These are phyloP conservation scores for Leptinotarsa haldemani DNA, from an alignment of 2,888 invertebrate genomes.

Conservation along the genomic window DNA sequence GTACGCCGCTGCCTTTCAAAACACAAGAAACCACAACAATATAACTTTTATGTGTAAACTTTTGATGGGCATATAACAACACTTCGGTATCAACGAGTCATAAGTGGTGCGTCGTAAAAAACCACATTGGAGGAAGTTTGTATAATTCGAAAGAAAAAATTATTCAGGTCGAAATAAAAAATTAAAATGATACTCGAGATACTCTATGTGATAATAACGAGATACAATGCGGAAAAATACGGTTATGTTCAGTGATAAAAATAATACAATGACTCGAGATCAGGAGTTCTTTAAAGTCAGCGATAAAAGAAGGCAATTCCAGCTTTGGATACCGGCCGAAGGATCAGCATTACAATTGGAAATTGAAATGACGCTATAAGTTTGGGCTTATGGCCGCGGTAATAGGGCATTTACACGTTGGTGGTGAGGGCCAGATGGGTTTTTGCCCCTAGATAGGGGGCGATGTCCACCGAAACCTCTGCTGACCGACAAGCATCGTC, in stretches of 20 bases:
- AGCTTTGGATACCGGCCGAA: slow-evolving; percentile 47
- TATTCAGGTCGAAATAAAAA: slow-evolving; percentile 37
- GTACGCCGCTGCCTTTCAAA: slow-evolving; percentile 5
- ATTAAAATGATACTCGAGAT: slow-evolving; percentile 39
- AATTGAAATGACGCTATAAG: slow-evolving; percentile 65
- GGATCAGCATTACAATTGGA: slow-evolving; percentile 64
- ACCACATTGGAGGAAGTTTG: slow-evolving; percentile 30
- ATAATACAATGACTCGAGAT: slow-evolving; percentile 50
- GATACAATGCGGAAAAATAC: slow-evolving; percentile 38
- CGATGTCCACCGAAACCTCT: slow-evolving; percentile 41
- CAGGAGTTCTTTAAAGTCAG: slow-evolving; percentile 53
- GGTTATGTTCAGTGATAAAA: slow-evolving; percentile 47
- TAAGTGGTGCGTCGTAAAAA: slow-evolving; percentile 21
- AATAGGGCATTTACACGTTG: slow-evolving; percentile 65
- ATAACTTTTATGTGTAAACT: slow-evolving; percentile 13
- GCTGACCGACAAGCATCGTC: slow-evolving; percentile 46
- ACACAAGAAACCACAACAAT: slow-evolving; percentile 4
- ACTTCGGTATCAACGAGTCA: slow-evolving; percentile 17
- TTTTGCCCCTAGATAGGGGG: slow-evolving; percentile 48
- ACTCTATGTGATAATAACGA: slow-evolving; percentile 41
- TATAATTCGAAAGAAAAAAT: slow-evolving; percentile 40
- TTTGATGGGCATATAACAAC: slow-evolving; percentile 15
- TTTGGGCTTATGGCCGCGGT: slow-evolving; percentile 61
- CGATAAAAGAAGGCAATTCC: slow-evolving; percentile 54
- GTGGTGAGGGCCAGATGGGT: slow-evolving; percentile 59